Conservation (phyloP, 2,797 vertebrate genomes). For the Tarsius wallacei region DNA sequence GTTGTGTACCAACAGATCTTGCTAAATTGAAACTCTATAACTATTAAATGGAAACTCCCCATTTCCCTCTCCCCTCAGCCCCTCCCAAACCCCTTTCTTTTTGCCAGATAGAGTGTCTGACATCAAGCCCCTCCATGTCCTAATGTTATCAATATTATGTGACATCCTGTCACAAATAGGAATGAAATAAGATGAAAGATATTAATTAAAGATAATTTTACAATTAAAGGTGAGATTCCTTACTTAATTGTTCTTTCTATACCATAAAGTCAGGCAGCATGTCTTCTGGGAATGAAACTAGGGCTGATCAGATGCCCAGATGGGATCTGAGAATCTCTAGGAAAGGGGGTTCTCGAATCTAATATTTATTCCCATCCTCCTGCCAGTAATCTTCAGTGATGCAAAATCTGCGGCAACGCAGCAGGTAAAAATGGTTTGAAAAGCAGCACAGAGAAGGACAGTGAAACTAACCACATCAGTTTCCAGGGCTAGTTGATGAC, state of each 20-base stretch:
- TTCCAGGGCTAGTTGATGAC: not conserved
- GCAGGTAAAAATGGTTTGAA: not conserved
- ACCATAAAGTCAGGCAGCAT: not conserved
- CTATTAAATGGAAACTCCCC: not conserved
- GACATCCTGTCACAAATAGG: not conserved
- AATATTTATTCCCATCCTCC: not conserved
- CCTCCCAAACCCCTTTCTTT: not conserved
- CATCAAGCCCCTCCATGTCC: not conserved
- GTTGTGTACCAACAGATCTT: not conserved
- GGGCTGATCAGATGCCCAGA: not conserved
- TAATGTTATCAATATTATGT: not conserved
- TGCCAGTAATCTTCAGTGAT: not conserved
- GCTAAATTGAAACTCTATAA: not conserved
- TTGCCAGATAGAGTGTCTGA: not conserved
- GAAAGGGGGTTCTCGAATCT: not conserved
- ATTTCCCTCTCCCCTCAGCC: not conserved
- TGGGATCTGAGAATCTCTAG: not conserved
- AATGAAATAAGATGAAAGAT: not conserved
- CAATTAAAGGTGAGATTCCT: not conserved
- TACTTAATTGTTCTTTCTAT: not conserved
- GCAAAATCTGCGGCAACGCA: conserved; percentile 15
- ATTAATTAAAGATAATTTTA: conserved; percentile 24
- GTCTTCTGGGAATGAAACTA: not conserved
- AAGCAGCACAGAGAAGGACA: not conserved
- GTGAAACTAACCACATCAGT: not conserved